phyloP scores from a whole-genome alignment of 2,888 invertebrate species.

The Campoplex capitator region DNA sequence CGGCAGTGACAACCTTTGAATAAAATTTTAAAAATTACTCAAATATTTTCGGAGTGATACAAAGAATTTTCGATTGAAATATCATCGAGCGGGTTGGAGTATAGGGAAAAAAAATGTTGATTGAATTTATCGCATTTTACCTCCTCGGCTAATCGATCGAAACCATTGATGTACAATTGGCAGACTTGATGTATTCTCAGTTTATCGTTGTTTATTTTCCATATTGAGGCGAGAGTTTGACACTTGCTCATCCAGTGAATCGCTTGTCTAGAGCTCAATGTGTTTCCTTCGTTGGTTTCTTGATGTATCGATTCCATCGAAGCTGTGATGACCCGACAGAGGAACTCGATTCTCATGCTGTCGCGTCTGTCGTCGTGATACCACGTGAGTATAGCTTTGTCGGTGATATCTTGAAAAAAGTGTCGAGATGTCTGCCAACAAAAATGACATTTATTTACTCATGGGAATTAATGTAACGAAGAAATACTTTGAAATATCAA shows the following conservation, averaged over 20 bases:
- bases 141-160: conserved; percentile 88
- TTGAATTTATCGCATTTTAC: conserved; percentile 83
- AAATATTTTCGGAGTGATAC: not conserved
- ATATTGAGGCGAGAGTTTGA: conserved; percentile 89
- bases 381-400: conserved; percentile 79
- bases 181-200: conserved; percentile 92
- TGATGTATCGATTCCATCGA: conserved; percentile 91
- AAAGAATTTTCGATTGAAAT: conserved; percentile 80
- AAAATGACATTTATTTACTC: conserved; percentile 9
- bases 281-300: conserved; percentile 85
- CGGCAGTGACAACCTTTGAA: conserved; percentile 87
- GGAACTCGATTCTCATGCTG: conserved; percentile 89
- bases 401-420: conserved; percentile 82
- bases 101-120: not conserved
- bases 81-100: conserved; percentile 81
- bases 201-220: conserved; percentile 90
- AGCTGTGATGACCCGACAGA: conserved; percentile 90
- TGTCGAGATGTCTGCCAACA: conserved; percentile 79
- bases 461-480: not conserved
- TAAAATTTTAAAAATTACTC: not conserved
- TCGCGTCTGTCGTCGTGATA: conserved; percentile 88
- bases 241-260: conserved; percentile 91
- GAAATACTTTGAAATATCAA: not conserved
- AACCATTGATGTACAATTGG: conserved; percentile 87
- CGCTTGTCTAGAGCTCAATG: conserved; percentile 85